Evolutionary conservation across 1,140 invertebrate genomes (phyloP), one percentile per base, ranked within the genome.

Genomic region (Chironomus striatipennis): DNA sequence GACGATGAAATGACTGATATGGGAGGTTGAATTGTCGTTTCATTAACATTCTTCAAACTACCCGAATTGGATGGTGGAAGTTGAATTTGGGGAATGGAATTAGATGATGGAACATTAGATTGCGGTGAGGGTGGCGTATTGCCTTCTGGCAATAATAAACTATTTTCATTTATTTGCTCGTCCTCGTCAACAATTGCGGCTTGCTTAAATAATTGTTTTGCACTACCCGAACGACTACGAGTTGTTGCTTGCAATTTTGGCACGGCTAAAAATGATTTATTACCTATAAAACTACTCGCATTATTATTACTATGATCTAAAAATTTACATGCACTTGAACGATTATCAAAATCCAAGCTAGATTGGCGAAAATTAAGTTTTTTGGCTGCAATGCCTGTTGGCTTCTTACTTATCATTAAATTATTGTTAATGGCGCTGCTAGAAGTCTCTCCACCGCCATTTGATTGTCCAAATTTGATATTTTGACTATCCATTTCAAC

Each of bases 151-250:
- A 82, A 47, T 70, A 82, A 75, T 73, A 82, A 74, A 20, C 80
- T 81, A 42, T 74, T 81, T 75, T 82, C 81, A 72, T 82, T 81
- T 76, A 82, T 78, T 21, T 78, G 76, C 7, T 78, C 79, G 24
- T 82, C 81, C 77, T 82, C 81, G 74, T 82, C 81, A 9, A 57
- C n/a, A 12, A 82, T 77, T 0, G 81, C 81, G 76, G 82, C 79
- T 75, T 82, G 81, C 75, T 82, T 82, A 76, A 82, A 82, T 9
- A 82, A 78, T 75, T 82, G 81, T 75, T 81, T 81, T 42, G 80
- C 81, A 76, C 81, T 82, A 75, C 81, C 81, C 74, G 81, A 82
- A 73, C 81, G 80, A 74, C 80, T 82, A 24, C 81, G 77, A 70
- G 81, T 70, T 9, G 65, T 80, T 73, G 81, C 80, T 80, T 82